Percentiles rank a stretch among this genome's conserved stretches.
These are phyloP conservation scores for Acanthacorydalis orientalis DNA, from an alignment of 2,888 invertebrate genomes.

Conservation along the genomic window DNA sequence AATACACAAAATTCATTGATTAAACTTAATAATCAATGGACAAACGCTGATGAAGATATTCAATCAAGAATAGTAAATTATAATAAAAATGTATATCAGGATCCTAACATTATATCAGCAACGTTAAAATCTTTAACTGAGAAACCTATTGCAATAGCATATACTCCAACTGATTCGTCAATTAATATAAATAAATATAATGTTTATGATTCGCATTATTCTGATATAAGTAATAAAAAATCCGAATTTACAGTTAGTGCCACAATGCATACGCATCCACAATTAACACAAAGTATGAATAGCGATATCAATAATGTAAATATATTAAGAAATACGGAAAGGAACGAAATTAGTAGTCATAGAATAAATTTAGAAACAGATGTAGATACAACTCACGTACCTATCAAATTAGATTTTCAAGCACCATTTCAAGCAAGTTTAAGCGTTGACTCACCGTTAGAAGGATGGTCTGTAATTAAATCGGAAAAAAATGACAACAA, in stretches of 20 bases:
- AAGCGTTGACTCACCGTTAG: slow-evolving; percentile 36
- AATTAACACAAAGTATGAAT: slow-evolving; percentile 6
- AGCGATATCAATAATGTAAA: slow-evolving; percentile 7
- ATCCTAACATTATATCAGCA: slow-evolving; percentile 21
- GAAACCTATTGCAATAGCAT: slow-evolving; percentile 45
- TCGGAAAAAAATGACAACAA: slow-evolving; percentile 13
- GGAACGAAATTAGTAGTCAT: slow-evolving; percentile 10
- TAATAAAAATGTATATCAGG: slow-evolving; percentile 13
- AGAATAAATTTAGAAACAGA: slow-evolving; percentile 11
- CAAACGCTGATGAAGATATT: slow-evolving; percentile 22
- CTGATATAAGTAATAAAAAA: slow-evolving; percentile 8
- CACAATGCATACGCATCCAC: slow-evolving; percentile 24
- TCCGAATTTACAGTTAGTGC: slow-evolving; percentile 26
- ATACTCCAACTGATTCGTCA: slow-evolving; percentile 38
- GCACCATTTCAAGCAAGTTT: slow-evolving; percentile 52
- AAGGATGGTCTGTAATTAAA: slow-evolving; percentile 44
- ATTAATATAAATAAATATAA: slow-evolving; percentile 22
- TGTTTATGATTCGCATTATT: slow-evolving; percentile 12
- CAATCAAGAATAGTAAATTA: slow-evolving; percentile 28
- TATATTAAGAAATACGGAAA: slow-evolving; percentile 9
- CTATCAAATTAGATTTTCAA: slow-evolving; percentile 39
- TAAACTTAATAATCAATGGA: slow-evolving; percentile 22
- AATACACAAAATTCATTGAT: not conserved
- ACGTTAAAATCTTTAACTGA: slow-evolving; percentile 29
- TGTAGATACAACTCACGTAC: slow-evolving; percentile 17